Conservation (phyloP, 2,113 vertebrate species). For the Caranx ignobilis region DNA sequence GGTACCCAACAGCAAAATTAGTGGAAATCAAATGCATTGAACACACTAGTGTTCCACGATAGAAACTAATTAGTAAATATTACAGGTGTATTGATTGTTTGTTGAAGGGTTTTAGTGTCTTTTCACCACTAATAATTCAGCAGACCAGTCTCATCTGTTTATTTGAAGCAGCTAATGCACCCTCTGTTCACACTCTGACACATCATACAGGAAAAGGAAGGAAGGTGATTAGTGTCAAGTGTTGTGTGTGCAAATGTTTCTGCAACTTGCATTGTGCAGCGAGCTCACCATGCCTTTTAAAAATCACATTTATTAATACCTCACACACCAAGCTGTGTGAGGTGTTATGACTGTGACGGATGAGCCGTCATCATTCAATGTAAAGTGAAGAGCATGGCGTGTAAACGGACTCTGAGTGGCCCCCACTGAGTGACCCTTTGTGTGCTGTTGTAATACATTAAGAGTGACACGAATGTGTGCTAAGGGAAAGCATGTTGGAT, state of each 20-base stretch:
- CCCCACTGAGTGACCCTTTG: constrained; percentile 58
- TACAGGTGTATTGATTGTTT: not conserved
- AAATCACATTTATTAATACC: constrained; percentile 15
- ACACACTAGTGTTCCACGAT: not conserved
- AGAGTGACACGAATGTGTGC: constrained; percentile 61
- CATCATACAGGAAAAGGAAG: constrained; percentile 52
- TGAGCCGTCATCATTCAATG: not conserved
- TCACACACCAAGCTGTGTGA: constrained; percentile 20
- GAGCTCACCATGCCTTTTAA: not conserved
- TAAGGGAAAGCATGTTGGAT: constrained; percentile 70
- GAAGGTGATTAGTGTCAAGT: constrained; percentile 19
- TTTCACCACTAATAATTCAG: not conserved
- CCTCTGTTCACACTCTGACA: constrained; percentile 21
- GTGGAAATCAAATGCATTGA: not conserved
- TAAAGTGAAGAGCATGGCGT: constrained; percentile 30
- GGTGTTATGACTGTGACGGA: constrained; percentile 16
- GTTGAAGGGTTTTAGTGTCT: not conserved
- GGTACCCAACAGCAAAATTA: not conserved
- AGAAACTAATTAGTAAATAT: not conserved
- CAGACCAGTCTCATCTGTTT: constrained; percentile 18
- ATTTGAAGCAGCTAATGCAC: constrained; percentile 8
- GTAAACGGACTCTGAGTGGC: constrained; percentile 55
- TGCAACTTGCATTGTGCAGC: constrained; percentile 12
- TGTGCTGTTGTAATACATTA: constrained; percentile 69
- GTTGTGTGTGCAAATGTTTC: constrained; percentile 19